Percentiles rank a stretch among this genome's conserved stretches.
Conservation (phyloP, 1,140 invertebrate species). For the Trichonephila inaurata region DNA sequence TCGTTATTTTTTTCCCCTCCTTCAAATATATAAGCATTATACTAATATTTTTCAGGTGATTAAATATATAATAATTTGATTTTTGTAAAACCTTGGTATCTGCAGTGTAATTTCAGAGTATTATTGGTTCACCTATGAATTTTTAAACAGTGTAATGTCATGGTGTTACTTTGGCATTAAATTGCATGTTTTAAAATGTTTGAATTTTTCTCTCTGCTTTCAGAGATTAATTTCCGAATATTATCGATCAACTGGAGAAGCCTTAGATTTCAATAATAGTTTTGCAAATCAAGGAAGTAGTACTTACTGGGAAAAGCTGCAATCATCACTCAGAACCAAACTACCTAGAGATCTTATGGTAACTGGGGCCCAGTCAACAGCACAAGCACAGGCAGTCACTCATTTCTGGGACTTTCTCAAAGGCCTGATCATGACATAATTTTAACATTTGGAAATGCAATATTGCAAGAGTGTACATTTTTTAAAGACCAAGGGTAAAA, state of each 20-base stretch:
- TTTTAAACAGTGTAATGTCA: too few species aligned
- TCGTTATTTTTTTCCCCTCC: too few species aligned
- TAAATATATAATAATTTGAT: too few species aligned
- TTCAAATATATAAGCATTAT: too few species aligned
- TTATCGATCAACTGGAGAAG: conserved; percentile 89
- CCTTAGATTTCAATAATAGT: conserved; percentile 88
- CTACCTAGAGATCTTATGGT: conserved; percentile 78
- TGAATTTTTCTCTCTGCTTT: conserved; percentile 78
- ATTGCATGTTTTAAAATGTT: too few species aligned
- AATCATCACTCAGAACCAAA: conserved; percentile 78
- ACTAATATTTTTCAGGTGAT: too few species aligned
- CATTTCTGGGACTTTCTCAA: conserved; percentile 79
- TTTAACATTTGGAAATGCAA: conserved; percentile 3
- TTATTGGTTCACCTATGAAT: too few species aligned
- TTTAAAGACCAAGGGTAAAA: too few species aligned
- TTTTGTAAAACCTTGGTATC: too few species aligned
- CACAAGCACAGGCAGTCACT: conserved; percentile 78
- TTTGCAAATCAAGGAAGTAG: conserved; percentile 80
- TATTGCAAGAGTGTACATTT: background rate
- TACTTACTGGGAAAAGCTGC: conserved; percentile 81
- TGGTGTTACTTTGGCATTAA: too few species aligned
- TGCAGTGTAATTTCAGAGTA: too few species aligned
- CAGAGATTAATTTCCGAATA: conserved; percentile 91
- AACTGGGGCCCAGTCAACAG: conserved; percentile 68
- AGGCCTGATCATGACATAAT: conserved; percentile 77